Conservation (phyloP, 2,113 vertebrate species). For the Apteryx mantelli region DNA sequence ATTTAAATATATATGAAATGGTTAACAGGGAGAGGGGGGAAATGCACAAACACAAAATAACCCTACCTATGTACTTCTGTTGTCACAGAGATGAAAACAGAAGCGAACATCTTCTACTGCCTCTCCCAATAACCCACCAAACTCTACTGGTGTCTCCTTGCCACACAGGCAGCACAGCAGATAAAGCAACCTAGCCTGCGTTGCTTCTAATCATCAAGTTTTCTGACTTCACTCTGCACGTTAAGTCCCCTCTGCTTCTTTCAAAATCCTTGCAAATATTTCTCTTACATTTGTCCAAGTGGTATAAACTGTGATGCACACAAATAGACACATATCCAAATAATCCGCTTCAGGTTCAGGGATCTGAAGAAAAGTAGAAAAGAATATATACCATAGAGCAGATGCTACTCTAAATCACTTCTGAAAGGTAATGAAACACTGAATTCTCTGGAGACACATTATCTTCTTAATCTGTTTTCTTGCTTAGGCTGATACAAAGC, state of each 20-base stretch:
- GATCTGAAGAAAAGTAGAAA: neutral
- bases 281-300: neutral
- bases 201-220: neutral
- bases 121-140: neutral
- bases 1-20: no score
- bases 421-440: neutral
- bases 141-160: neutral
- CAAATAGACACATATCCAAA: neutral
- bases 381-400: neutral
- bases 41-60: no score
- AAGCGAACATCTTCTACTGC: neutral
- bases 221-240: neutral
- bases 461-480: neutral
- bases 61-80: no score
- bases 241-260: neutral
- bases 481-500: neutral
- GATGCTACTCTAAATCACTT: slow-evolving; percentile 4
- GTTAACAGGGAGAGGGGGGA: no score
- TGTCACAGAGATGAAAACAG: neutral
- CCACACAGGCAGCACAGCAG: neutral
- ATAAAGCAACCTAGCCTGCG: fast-evolving
- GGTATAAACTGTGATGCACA: neutral
- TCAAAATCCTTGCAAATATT: neutral
- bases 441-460: neutral
- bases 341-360: neutral